Conservation (phyloP, 2,888 invertebrate species). For the Amiota communis region DNA sequence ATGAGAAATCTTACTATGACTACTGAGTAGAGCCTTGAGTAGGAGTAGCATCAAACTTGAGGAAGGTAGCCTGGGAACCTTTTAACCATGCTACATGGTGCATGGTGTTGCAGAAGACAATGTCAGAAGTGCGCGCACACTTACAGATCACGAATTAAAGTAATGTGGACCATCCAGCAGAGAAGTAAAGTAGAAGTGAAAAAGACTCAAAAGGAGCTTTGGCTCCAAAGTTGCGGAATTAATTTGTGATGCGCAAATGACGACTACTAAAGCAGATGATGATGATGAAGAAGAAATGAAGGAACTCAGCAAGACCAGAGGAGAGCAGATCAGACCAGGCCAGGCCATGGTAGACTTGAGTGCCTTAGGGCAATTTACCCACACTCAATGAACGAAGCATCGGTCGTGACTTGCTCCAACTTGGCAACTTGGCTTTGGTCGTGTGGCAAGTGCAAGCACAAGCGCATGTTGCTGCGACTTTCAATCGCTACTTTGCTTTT, state of each 20-base stretch:
- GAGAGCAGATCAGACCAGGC: no score
- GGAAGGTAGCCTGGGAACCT: background rate
- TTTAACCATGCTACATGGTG: constrained; percentile 3
- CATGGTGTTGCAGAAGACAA: constrained; percentile 1
- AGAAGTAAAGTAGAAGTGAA: background rate
- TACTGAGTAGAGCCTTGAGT: constrained; percentile 51
- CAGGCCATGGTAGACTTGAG: constrained; percentile 24
- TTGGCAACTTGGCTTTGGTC: constrained; percentile 41
- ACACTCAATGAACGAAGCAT: background rate
- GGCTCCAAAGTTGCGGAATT: constrained; percentile 46
- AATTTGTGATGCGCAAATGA: constrained; percentile 64
- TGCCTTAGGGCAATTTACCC: constrained; percentile 58
- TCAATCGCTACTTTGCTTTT: constrained; percentile 28
- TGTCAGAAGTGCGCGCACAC: constrained; percentile 37
- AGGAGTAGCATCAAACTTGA: constrained; percentile 40
- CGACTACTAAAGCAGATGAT: constrained; percentile 22
- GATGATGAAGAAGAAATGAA: no score
- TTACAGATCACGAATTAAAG: constrained; percentile 38
- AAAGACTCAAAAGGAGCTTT: background rate
- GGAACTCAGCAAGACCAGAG: no score
- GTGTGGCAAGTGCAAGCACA: constrained; percentile 58
- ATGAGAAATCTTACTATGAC: constrained; percentile 39
- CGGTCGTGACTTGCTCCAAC: constrained; percentile 36
- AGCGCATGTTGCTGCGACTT: background rate
- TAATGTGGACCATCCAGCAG: background rate